phyloP scores from a whole-genome alignment of 2,113 vertebrate species.

The Hippolais icterina region DNA sequence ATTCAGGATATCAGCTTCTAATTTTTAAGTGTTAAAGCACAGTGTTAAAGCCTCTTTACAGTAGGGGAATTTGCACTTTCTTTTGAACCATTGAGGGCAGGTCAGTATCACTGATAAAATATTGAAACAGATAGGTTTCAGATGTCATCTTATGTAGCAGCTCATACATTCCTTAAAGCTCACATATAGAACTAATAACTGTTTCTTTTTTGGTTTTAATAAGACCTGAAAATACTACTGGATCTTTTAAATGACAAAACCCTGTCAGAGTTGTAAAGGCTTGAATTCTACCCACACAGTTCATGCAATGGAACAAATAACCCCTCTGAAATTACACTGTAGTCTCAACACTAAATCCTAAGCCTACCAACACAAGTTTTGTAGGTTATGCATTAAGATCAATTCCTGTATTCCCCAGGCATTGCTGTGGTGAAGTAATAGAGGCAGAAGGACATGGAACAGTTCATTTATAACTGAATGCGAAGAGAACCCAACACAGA shows the following conservation, averaged over 20 bases:
- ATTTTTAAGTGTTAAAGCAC: background rate
- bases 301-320: background rate
- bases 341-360: background rate
- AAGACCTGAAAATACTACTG: background rate
- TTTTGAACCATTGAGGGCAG: background rate
- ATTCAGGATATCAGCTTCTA: background rate
- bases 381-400: background rate
- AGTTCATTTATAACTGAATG: background rate
- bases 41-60: background rate
- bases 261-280: background rate
- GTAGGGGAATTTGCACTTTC: background rate
- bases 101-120: background rate
- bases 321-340: background rate
- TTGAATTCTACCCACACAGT: background rate
- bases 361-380: background rate
- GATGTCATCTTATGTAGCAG: background rate
- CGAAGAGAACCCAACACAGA: fast-evolving
- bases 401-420: background rate
- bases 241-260: background rate
- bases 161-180: background rate
- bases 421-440: background rate
- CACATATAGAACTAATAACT: background rate
- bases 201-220: background rate
- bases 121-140: background rate
- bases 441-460: background rate